Evolutionary conservation across 1,140 invertebrate species (phyloP).

Genomic region (Hirudo medicinalis): DNA sequence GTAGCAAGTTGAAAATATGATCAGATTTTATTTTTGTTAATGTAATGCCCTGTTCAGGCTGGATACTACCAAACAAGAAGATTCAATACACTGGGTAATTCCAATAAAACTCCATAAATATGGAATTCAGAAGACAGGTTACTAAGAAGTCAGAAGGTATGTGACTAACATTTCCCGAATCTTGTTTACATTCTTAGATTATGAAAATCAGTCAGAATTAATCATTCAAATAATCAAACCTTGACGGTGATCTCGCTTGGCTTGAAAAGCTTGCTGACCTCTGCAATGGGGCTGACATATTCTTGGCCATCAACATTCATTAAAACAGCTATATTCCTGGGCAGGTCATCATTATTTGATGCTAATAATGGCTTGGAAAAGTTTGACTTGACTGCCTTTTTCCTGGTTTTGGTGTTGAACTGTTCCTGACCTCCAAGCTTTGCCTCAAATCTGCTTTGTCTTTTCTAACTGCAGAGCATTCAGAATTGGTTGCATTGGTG

Average conservation of each 20-base stretch:
- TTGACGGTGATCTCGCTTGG: conserved; percentile 22
- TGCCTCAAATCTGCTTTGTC: neutral
- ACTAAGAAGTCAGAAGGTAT: no score
- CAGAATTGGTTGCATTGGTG: neutral
- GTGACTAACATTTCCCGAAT: no score
- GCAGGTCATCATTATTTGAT: neutral
- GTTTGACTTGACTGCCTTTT: neutral
- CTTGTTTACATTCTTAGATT: no score
- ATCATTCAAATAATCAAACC: neutral
- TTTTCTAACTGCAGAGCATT: neutral
- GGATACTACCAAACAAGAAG: no score
- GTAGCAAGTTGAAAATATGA: no score
- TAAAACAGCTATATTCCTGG: neutral
- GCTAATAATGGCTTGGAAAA: neutral
- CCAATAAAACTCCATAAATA: no score
- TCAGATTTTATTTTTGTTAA: no score
- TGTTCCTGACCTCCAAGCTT: neutral
- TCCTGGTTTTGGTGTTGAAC: neutral
- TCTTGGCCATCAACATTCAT: conserved; percentile 6
- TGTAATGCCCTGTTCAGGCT: no score
- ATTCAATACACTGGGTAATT: no score
- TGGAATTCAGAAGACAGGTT: no score
- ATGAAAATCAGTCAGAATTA: neutral
- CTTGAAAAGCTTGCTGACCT: conserved; percentile 22
- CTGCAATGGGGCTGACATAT: conserved; percentile 17